A percentile compares a stretch with the other conserved stretches of the same genome.
Conservation (phyloP, 2,113 vertebrate genomes). For the Anseranas semipalmata region DNA sequence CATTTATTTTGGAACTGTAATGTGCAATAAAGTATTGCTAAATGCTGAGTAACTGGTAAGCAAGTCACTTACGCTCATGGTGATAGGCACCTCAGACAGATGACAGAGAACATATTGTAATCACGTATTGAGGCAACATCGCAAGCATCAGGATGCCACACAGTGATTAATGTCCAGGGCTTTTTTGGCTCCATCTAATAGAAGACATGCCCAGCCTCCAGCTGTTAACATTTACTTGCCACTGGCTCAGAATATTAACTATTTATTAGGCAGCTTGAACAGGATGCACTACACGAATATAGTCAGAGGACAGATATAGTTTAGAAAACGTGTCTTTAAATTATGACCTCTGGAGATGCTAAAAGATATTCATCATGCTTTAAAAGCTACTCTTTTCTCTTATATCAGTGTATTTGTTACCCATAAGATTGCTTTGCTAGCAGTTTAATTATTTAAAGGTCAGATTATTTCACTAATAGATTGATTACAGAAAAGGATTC, state of each 20-base stretch:
- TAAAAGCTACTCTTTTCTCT: background rate
- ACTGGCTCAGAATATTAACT: slow-evolving; percentile 17
- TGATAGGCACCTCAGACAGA: background rate
- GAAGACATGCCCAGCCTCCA: slow-evolving; percentile 18
- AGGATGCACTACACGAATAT: background rate
- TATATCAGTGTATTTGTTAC: background rate
- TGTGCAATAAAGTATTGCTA: background rate
- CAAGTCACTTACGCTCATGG: background rate
- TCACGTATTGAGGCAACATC: background rate
- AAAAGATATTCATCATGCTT: background rate
- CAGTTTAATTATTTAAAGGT: background rate
- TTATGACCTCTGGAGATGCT: background rate
- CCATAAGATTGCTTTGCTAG: background rate
- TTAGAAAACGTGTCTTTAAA: background rate
- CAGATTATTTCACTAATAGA: background rate
- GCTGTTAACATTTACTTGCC: slow-evolving; percentile 11
- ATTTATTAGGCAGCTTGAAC: background rate
- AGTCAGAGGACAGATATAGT: background rate
- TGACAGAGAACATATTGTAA: slow-evolving; percentile 17
- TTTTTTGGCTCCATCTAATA: slow-evolving; percentile 38
- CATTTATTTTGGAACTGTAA: background rate
- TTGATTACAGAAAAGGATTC: background rate
- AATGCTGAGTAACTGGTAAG: background rate
- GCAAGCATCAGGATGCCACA: slow-evolving; percentile 36
- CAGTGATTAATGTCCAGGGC: slow-evolving; percentile 45